phyloP scores from a whole-genome alignment of 2,888 invertebrate genomes.

The Chrysopilus asiliformis region DNA sequence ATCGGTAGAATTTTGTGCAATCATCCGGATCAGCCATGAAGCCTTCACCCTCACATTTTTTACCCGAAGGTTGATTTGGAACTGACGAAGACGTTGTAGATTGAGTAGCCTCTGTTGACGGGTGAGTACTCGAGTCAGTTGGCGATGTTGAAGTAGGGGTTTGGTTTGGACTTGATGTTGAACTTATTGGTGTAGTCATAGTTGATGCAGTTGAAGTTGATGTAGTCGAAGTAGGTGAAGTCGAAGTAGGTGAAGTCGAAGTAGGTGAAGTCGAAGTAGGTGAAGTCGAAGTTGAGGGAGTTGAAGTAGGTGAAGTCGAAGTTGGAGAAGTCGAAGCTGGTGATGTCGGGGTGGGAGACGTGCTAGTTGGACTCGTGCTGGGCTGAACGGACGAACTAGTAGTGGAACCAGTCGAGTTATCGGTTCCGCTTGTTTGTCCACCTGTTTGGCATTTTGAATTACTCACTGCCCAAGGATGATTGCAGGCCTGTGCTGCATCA shows the following conservation, averaged over 20 bases:
- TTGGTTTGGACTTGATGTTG: no score
- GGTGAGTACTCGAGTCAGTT: slow-evolving; percentile 3
- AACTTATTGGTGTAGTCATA: slow-evolving; percentile 8
- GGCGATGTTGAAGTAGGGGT: neutral
- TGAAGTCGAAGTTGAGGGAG: slow-evolving; percentile 4
- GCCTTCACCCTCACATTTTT: slow-evolving; percentile 43
- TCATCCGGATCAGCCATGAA: slow-evolving; percentile 47
- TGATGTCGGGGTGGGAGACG: no score
- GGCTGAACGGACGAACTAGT: neutral
- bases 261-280: slow-evolving; percentile 5
- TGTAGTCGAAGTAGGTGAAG: slow-evolving; percentile 5
- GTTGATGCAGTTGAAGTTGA: slow-evolving; percentile 3
- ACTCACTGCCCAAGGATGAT: slow-evolving; percentile 13
- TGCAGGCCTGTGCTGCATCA: slow-evolving; percentile 30
- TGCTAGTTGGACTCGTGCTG: slow-evolving; percentile 1
- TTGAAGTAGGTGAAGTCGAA: slow-evolving; percentile 16
- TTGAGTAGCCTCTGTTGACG: slow-evolving; percentile 6
- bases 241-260: neutral
- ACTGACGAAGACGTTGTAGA: slow-evolving; percentile 5
- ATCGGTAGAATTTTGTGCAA: slow-evolving; percentile 46
- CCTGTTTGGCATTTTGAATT: slow-evolving; percentile 1
- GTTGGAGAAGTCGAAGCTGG: no score
- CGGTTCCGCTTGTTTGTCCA: slow-evolving; percentile 8
- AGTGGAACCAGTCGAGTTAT: slow-evolving; percentile 4
- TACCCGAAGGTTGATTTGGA: slow-evolving; percentile 28